Base-by-base conservation (phyloP, 2,113 vertebrate genomes). In the Poeciliopsis retropinna region DNA sequence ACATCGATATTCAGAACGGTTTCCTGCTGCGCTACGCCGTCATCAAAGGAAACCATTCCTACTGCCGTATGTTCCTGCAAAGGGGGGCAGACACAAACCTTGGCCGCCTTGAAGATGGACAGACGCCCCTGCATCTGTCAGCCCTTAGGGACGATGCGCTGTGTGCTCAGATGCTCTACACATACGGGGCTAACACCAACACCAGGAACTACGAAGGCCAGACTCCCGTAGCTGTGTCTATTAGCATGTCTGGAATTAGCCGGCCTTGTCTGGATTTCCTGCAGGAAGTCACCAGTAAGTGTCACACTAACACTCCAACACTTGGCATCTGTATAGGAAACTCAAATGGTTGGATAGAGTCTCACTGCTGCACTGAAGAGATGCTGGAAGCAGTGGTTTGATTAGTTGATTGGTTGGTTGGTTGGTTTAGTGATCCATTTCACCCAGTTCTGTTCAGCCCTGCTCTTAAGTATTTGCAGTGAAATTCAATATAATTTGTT, bases 41-140 rank as follows among this genome's bases (percentile, higher is more conserved):
- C 91, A 98, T 99, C 89, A 99, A 98, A 93, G 98, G 98, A 91
- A 99, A 99, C 88, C 97, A 99, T 92, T 96, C 97, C 0, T 99
- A 99, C 83, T 99, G 98, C 94, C 96, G 98, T 60, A 99, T 99
- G 97, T 99, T 99, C 92, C 96, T 99, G 76, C 98, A 99, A 93
- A 90, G 98, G 71, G 98, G 98, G 4, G 98, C 98, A 0, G 98
- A 99, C 91, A 99, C 98, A 67, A 98, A 99, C 93, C 94, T 99
- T 65, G 97, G 97, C 29, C 96, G 98, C 32, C 92, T 97, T 57
- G 97, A 99, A 87, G 98, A 99, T 0, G 98, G 98, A 13, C 98
- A 99, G 93, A 99, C 98, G 0, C 97, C 98, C 22, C 94, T 99
- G 70, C 98, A 99, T 91, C 93, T 99, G 93, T 98, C 98, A 60